Percentiles rank a stretch among this genome's conserved stretches.
Conservation (phyloP, 2,797 vertebrate genomes). For the Eulemur rubriventer region DNA sequence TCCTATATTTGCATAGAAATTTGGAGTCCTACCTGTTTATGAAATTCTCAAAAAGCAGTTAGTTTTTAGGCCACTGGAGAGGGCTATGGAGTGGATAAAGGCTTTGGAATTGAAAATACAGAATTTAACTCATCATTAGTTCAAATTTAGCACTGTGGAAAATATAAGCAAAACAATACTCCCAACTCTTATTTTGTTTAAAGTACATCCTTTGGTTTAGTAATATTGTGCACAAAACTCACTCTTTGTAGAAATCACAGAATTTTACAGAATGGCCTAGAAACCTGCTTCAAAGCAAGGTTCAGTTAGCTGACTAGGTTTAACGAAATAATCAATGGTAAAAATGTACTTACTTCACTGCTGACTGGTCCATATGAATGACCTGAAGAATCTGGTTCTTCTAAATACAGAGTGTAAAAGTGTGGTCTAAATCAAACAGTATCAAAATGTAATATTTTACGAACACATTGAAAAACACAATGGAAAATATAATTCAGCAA, state of each 20-base stretch:
- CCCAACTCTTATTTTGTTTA: background rate
- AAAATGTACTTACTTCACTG: slow-evolving; percentile 91
- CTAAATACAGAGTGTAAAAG: slow-evolving; percentile 98
- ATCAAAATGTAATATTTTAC: slow-evolving; percentile 90
- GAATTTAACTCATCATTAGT: background rate
- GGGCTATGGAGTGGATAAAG: background rate
- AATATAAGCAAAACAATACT: background rate
- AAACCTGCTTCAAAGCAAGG: slow-evolving; percentile 29
- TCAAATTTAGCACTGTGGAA: background rate
- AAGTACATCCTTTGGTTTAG: background rate
- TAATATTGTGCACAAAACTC: background rate
- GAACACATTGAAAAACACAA: slow-evolving; percentile 84
- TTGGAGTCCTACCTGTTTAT: background rate
- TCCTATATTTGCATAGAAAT: background rate
- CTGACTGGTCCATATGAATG: slow-evolving; percentile 94
- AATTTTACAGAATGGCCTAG: background rate
- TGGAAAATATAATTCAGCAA: slow-evolving; percentile 83
- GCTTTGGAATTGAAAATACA: background rate
- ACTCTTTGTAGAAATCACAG: slow-evolving; percentile 19
- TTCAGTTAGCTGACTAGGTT: background rate
- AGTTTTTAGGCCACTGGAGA: background rate
- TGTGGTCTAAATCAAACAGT: slow-evolving; percentile 95
- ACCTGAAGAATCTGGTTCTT: slow-evolving; percentile 97
- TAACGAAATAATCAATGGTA: background rate
- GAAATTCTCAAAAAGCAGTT: background rate